Percentiles rank a stretch among this genome's conserved stretches.
Evolutionary conservation across 1,140 invertebrate genomes (phyloP).

Genomic region (Dufourea novaeangliae): DNA sequence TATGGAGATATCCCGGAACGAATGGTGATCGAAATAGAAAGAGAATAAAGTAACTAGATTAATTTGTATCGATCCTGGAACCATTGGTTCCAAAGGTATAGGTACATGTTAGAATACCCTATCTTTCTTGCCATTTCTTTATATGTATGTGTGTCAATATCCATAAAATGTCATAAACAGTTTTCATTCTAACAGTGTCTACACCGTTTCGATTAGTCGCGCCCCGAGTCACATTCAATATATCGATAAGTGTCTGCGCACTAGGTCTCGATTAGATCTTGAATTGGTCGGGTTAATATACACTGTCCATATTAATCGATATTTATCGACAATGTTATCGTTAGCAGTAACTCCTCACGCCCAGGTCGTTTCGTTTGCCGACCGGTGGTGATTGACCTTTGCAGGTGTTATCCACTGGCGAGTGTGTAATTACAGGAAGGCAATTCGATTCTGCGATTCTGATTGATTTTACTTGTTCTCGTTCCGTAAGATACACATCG

Average conservation of each 20-base stretch:
- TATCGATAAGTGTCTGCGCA: neutral
- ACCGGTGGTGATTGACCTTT: slow-evolving; percentile 28
- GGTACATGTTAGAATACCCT: too few species aligned
- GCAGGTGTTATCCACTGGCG: slow-evolving; percentile 13
- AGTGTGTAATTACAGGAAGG: slow-evolving; percentile 9
- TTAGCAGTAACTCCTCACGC: neutral
- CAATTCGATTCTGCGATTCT: slow-evolving; percentile 16
- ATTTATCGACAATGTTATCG: neutral
- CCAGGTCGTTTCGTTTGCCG: neutral
- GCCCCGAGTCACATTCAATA: slow-evolving; percentile 21
- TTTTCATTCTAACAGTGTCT: neutral
- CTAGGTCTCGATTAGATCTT: neutral
- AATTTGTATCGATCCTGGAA: too few species aligned
- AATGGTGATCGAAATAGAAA: too few species aligned
- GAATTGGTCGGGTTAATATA: neutral
- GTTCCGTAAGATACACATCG: slow-evolving; percentile 23
- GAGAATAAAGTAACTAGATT: too few species aligned
- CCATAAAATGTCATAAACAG: too few species aligned
- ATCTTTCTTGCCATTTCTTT: too few species aligned
- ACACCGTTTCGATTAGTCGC: neutral
- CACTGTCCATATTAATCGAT: neutral
- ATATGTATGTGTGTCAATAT: too few species aligned
- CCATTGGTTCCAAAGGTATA: too few species aligned
- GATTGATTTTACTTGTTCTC: slow-evolving; percentile 27
- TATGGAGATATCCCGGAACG: too few species aligned